Evolutionary conservation across 1,140 invertebrate species (phyloP), one percentile per base, ranked within the genome.

Genomic region (Hydropsyche tenuis): DNA sequence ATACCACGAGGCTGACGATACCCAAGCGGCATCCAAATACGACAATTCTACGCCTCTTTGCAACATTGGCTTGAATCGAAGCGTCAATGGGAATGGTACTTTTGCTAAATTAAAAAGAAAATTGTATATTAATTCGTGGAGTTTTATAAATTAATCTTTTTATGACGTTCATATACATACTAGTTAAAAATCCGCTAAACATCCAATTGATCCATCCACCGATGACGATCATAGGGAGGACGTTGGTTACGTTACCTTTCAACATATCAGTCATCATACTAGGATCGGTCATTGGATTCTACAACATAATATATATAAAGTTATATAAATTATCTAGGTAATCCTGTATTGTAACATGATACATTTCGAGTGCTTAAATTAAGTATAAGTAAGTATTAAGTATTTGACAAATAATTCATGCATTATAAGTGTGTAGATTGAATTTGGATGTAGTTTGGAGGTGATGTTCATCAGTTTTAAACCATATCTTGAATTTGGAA

Each of bases 161-260:
- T 18, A 20, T 18, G 16, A n/a, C 46, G 14, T 48, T 18, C 16
- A 43, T 65, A n/a, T 4, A 68, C 65, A 1, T 89, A 93, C 93
- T 99, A 62, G 98, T 99, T 45, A 99, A 94, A 85, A 99, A 99
- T 63, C 98, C 98, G 73, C 97, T 99, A 84, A 99, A 99, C 87
- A 99, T 99, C 98, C 98, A 99, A 82, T 99, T 99, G 78, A 99
- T 99, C 98, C 98, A 99, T 1, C 87, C 97, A 80, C 97, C 97
- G 79, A 99, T 99, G 0, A 99, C 89, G 75, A 99, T 96, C 96
- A 99, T 99, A 0, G 98, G 98, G 71, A 98, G 83, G 3, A 99
- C 96, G 88, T 99, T 99, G 0, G 97, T 98, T 16, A 99, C 89
- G 86, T 99, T 99, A 48, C 97, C 97, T 85, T 99, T 99, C 22